phyloP scores from a whole-genome alignment of 1,140 invertebrate genomes.

The Euura lappo region DNA sequence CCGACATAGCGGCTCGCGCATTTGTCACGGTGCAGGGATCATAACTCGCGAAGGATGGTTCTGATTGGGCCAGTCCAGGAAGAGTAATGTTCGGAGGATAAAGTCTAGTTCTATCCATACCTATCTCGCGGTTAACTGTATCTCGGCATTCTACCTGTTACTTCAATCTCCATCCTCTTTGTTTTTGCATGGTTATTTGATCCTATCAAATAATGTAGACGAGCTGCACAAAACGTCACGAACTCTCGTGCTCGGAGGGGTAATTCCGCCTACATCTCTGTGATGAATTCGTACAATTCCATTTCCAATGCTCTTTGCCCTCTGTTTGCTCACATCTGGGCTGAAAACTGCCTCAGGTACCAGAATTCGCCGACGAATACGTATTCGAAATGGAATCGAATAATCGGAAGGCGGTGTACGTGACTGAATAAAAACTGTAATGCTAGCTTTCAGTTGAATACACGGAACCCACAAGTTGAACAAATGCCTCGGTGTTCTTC shows the following conservation, averaged over 20 bases:
- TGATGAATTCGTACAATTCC: background rate
- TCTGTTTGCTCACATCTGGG: too few relatives aligned
- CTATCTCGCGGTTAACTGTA: background rate
- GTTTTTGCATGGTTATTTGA: background rate
- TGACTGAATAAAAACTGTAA: too few relatives aligned
- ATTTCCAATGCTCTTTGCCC: background rate
- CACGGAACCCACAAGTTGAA: too few relatives aligned
- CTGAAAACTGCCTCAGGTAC: too few relatives aligned
- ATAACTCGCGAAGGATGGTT: constrained; percentile 2
- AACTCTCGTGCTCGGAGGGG: too few relatives aligned
- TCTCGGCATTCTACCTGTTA: background rate
- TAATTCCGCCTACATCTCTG: background rate
- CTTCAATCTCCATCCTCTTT: background rate
- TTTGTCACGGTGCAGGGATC: constrained; percentile 1
- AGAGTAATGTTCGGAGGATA: constrained; percentile 1
- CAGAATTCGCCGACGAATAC: too few relatives aligned
- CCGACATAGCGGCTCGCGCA: constrained; percentile 1
- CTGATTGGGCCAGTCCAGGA: constrained; percentile 3
- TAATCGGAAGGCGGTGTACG: too few relatives aligned
- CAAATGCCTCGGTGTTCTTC: too few relatives aligned
- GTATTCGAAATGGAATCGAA: too few relatives aligned
- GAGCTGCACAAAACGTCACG: too few relatives aligned
- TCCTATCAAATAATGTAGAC: background rate
- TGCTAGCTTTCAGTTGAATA: too few relatives aligned
- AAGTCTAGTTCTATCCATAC: background rate